Conservation (phyloP, 2,888 invertebrate genomes). For the Lasioglossum leucozonium region DNA sequence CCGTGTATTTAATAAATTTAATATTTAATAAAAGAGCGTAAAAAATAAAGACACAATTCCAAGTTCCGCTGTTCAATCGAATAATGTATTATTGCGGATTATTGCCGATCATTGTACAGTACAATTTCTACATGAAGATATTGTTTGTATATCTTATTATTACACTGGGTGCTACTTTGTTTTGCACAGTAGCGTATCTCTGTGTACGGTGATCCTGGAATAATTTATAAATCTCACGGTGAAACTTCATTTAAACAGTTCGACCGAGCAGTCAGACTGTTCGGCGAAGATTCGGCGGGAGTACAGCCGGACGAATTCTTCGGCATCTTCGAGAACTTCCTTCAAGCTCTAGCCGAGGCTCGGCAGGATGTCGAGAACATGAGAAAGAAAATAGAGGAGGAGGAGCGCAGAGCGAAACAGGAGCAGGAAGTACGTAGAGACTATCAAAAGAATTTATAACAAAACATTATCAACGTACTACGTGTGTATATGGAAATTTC, state of each 20-base stretch:
- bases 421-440: conserved; percentile 90
- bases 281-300: conserved; percentile 94
- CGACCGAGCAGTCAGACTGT: conserved; percentile 94
- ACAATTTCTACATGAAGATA: too few species aligned
- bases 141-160: too few species aligned
- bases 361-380: conserved; percentile 95
- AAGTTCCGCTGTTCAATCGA: too few species aligned
- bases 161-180: too few species aligned
- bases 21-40: too few species aligned
- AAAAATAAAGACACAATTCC: too few species aligned
- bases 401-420: conserved; percentile 94
- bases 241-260: conserved; percentile 86
- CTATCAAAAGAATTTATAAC: not conserved
- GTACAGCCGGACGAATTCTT: conserved; percentile 97
- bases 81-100: too few species aligned
- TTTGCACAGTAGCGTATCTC: too few species aligned
- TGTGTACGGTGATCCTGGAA: not conserved
- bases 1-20: too few species aligned
- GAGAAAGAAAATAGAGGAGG: conserved; percentile 93
- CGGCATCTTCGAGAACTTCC: conserved; percentile 95
- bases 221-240: not conserved
- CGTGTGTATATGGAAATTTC: too few species aligned
- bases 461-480: not conserved
- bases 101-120: too few species aligned
- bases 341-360: conserved; percentile 93